These are phyloP conservation scores for Pegoplata infirma DNA, from an alignment of 2,888 invertebrate genomes.

Conservation along the genomic window DNA sequence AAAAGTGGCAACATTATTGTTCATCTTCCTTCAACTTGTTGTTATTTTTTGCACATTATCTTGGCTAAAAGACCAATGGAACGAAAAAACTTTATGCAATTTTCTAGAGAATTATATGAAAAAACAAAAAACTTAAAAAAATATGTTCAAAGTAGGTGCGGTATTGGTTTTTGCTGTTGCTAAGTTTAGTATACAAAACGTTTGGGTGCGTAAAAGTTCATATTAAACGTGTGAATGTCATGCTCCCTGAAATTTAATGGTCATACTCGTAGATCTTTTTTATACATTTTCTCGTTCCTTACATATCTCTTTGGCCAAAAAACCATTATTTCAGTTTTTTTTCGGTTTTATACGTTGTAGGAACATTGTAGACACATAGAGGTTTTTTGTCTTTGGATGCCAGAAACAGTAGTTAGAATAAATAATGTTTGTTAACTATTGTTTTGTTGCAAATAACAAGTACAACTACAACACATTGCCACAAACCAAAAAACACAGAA, in stretches of 20 bases:
- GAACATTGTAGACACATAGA: slow-evolving; percentile 5
- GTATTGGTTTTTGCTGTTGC: slow-evolving; percentile 46
- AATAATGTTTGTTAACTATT: slow-evolving; percentile 61
- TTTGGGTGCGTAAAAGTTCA: slow-evolving; percentile 64
- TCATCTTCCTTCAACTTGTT: slow-evolving; percentile 63
- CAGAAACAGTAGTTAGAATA: slow-evolving; percentile 61
- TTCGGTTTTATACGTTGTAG: not conserved
- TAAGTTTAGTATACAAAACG: slow-evolving; percentile 53
- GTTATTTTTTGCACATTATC: slow-evolving; percentile 27
- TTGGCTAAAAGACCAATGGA: slow-evolving; percentile 8
- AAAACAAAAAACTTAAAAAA: too few relatives aligned
- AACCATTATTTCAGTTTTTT: slow-evolving; percentile 25
- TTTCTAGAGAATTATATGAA: slow-evolving; percentile 59
- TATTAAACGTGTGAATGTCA: slow-evolving; percentile 63
- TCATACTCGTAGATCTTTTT: slow-evolving; percentile 54
- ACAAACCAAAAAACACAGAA: not conserved
- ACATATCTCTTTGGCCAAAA: slow-evolving; percentile 27
- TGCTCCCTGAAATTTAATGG: slow-evolving; percentile 64
- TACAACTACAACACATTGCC: slow-evolving; percentile 4
- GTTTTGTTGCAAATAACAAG: slow-evolving; percentile 53
- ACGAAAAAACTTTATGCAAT: slow-evolving; percentile 29
- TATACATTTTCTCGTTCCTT: not conserved
- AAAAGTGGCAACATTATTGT: slow-evolving; percentile 76
- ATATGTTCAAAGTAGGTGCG: slow-evolving; percentile 57
- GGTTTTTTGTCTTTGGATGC: slow-evolving; percentile 35